These are phyloP conservation scores for Heliangelus exortis DNA, from an alignment of 2,797 vertebrate genomes.

Conservation along the genomic window DNA sequence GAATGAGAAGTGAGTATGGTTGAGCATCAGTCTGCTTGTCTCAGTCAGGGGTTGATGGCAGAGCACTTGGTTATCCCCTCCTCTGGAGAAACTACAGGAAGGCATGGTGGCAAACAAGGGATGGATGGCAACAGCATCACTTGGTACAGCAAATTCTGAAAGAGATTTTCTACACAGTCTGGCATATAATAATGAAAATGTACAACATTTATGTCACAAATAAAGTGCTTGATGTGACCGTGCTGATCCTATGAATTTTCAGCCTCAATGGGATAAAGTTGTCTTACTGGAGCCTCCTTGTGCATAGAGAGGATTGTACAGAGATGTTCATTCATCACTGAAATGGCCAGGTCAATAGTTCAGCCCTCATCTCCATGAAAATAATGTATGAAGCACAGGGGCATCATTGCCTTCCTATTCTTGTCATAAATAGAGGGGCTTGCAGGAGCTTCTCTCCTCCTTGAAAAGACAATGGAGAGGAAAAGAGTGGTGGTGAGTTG, in stretches of 20 bases:
- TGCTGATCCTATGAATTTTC: not conserved
- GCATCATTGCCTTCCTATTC: not conserved
- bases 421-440: not conserved
- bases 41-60: not conserved
- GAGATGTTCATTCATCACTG: not conserved
- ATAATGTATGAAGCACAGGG: not conserved
- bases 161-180: not conserved
- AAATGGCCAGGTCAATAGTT: not conserved
- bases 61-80: not conserved
- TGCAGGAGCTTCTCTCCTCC: not conserved
- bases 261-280: not conserved
- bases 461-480: not conserved
- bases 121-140: rapidly evolving
- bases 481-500: not conserved
- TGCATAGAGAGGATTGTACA: not conserved
- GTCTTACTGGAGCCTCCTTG: not conserved
- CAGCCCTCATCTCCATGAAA: not conserved
- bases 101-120: not conserved
- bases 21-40: not conserved
- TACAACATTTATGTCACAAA: not conserved
- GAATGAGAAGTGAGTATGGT: not conserved
- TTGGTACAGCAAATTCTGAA: not conserved
- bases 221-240: not conserved
- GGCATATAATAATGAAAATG: not conserved
- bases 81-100: not conserved